Evolutionary conservation across 2,888 invertebrate genomes (phyloP).

Genomic region (Cryptocheilus praepositus): DNA sequence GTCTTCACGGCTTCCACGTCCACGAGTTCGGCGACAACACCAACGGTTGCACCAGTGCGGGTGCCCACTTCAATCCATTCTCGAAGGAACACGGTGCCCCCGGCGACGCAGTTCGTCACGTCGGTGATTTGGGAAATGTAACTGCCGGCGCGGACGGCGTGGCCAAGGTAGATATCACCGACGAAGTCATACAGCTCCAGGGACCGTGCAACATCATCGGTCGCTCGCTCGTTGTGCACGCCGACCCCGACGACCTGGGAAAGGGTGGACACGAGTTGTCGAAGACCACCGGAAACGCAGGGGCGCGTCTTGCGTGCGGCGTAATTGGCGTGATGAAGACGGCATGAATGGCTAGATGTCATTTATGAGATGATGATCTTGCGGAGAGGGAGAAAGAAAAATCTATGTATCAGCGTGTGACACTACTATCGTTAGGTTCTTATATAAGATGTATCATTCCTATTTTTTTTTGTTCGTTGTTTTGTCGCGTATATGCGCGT

Average conservation of each 20-base stretch:
- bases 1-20: constrained; percentile 92
- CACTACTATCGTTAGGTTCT: too few relatives aligned
- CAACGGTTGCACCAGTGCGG: constrained; percentile 95
- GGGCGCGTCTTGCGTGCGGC: constrained; percentile 91
- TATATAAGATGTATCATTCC: too few relatives aligned
- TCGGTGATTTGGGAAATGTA: constrained; percentile 94
- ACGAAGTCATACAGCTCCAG: constrained; percentile 80
- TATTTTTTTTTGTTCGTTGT: too few relatives aligned
- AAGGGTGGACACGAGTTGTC: constrained; percentile 93
- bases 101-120: constrained; percentile 83
- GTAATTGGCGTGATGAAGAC: constrained; percentile 86
- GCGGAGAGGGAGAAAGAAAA: too few relatives aligned
- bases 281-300: constrained; percentile 96
- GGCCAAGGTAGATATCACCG: constrained; percentile 81
- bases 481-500: too few relatives aligned
- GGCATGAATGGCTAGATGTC: constrained; percentile 36
- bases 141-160: constrained; percentile 80
- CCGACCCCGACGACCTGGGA: constrained; percentile 95
- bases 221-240: constrained; percentile 92
- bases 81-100: constrained; percentile 91
- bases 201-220: constrained; percentile 89
- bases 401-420: too few relatives aligned
- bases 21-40: constrained; percentile 98
- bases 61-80: constrained; percentile 93
- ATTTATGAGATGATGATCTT: not conserved